Evolutionary conservation across 2,888 invertebrate species (phyloP).

Genomic region (Tetheella fluctuosa): DNA sequence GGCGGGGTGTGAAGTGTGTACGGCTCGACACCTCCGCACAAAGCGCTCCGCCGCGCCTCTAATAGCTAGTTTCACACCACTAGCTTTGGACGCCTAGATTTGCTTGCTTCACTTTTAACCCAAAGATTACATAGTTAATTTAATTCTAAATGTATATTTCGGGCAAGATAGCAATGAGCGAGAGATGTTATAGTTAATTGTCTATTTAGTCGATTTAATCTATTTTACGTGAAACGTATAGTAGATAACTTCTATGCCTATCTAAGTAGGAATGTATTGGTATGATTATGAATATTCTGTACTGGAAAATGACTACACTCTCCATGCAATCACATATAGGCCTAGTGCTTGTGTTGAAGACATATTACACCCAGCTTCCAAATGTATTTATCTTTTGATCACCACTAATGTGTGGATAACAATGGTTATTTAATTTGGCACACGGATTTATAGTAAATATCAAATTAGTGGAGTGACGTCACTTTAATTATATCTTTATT

Average conservation of each 20-base stretch:
- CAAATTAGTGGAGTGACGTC: neutral
- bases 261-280: too few relatives aligned
- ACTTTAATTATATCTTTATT: neutral
- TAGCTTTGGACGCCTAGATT: slow-evolving; percentile 40
- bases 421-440: neutral
- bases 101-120: slow-evolving; percentile 26
- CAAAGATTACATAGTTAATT: neutral
- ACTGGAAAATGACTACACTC: too few relatives aligned
- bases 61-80: slow-evolving; percentile 73
- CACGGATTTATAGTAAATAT: neutral
- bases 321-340: too few relatives aligned
- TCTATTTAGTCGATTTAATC: too few relatives aligned
- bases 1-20: slow-evolving; percentile 49
- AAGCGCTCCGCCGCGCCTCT: slow-evolving; percentile 59
- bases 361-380: too few relatives aligned
- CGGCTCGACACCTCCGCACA: slow-evolving; percentile 78
- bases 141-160: neutral
- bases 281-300: too few relatives aligned
- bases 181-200: too few relatives aligned
- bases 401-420: neutral
- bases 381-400: too few relatives aligned
- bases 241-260: too few relatives aligned
- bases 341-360: too few relatives aligned
- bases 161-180: neutral
- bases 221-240: too few relatives aligned